Conservation (phyloP, 2,888 invertebrate genomes). For the Apamea crenata region DNA sequence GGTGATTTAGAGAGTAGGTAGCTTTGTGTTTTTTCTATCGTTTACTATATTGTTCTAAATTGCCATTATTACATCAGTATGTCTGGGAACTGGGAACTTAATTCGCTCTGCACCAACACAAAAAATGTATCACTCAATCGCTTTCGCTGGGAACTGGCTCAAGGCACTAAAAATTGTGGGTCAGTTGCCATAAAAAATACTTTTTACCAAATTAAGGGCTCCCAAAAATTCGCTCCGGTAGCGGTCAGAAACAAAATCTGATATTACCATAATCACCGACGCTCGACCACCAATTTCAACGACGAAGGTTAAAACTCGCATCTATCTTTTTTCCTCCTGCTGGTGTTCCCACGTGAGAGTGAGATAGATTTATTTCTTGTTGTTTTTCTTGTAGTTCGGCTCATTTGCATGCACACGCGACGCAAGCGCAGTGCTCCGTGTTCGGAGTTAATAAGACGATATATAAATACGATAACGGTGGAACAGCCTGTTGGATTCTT, state of each 20-base stretch:
- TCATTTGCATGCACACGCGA: conserved; percentile 78
- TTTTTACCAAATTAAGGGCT: conserved; percentile 62
- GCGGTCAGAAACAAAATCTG: conserved; percentile 69
- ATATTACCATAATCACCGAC: conserved; percentile 68
- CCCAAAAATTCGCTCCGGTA: conserved; percentile 66
- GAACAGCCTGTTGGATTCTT: conserved; percentile 67
- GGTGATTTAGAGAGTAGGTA: neutral
- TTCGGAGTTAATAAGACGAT: conserved; percentile 79
- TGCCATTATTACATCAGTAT: conserved; percentile 6
- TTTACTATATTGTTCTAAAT: conserved; percentile 9
- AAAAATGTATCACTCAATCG: conserved; percentile 55
- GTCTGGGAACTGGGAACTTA: conserved; percentile 40
- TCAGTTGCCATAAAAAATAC: conserved; percentile 54
- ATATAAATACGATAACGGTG: conserved; percentile 78
- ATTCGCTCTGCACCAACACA: conserved; percentile 34
- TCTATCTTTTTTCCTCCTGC: conserved; percentile 59
- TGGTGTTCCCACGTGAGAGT: conserved; percentile 48
- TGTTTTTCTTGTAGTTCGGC: conserved; percentile 58
- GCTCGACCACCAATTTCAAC: conserved; percentile 44
- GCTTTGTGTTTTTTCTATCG: neutral
- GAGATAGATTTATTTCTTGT: conserved; percentile 63
- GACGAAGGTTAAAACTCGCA: conserved; percentile 41
- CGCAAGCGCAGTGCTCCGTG: conserved; percentile 71
- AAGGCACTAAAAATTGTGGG: conserved; percentile 45
- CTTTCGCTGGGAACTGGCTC: conserved; percentile 59